These are phyloP conservation scores for Microcebus jonahi DNA, from an alignment of 2,113 vertebrate species.

Conservation along the genomic window DNA sequence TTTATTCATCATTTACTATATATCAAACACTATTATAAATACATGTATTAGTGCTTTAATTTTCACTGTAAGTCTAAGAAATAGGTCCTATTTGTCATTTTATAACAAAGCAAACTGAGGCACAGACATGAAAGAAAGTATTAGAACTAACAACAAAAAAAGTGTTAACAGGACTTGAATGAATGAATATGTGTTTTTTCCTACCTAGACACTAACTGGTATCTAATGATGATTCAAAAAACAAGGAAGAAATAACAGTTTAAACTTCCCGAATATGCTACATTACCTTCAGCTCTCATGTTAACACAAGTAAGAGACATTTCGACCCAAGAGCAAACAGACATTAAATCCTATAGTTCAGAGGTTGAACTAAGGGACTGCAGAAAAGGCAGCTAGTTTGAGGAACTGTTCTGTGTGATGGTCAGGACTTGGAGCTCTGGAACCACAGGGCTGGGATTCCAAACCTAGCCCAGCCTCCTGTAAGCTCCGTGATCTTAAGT, in stretches of 20 bases:
- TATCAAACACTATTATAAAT: neutral
- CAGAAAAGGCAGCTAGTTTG: neutral
- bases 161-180: neutral
- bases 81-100: neutral
- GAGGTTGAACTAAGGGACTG: neutral
- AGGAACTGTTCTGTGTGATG: neutral
- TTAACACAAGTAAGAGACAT: neutral
- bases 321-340: neutral
- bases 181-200: neutral
- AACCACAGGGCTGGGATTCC: neutral
- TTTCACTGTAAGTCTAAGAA: conserved; percentile 2
- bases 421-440: neutral
- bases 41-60: neutral
- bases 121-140: neutral
- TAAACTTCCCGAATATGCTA: neutral
- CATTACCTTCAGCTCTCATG: neutral
- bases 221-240: conserved; percentile 3
- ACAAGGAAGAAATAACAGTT: neutral
- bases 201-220: neutral
- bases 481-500: neutral
- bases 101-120: neutral
- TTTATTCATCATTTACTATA: neutral
- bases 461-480: neutral
- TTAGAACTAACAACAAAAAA: neutral
- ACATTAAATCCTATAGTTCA: neutral